A percentile compares a stretch with the other conserved stretches of the same genome.
These are phyloP conservation scores for Cyprinodon diabolis DNA, from an alignment of 2,797 vertebrate genomes.

Conservation along the genomic window DNA sequence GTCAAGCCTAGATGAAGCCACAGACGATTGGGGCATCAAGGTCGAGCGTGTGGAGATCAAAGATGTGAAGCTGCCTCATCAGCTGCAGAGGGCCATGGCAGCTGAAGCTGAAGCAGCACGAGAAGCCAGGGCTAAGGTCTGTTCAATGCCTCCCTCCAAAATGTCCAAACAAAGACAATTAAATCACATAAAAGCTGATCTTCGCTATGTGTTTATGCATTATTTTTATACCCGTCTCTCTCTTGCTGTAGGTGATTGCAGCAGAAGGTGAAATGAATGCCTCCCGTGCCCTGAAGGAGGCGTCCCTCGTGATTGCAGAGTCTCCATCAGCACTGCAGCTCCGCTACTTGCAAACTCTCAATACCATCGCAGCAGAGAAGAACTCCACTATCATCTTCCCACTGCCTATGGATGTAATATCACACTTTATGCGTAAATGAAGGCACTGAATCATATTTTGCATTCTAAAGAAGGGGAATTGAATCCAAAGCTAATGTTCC, in stretches of 20 bases:
- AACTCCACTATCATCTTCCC: constrained; percentile 88
- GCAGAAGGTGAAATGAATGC: constrained; percentile 87
- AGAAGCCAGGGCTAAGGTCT: constrained; percentile 84
- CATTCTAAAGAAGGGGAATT: not conserved
- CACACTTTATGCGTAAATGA: constrained; percentile 75
- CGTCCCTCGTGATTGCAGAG: constrained; percentile 83
- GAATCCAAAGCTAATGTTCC: not conserved
- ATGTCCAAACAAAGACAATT: not conserved
- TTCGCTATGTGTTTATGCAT: not conserved
- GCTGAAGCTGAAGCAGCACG: constrained; percentile 83
- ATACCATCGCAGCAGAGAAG: constrained; percentile 83
- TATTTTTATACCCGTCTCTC: not conserved
- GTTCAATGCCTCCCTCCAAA: not conserved
- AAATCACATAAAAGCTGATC: not conserved
- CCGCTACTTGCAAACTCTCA: constrained; percentile 85
- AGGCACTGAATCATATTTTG: not conserved
- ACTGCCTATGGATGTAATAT: constrained; percentile 79
- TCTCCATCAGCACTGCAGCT: constrained; percentile 85
- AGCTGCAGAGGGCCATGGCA: constrained; percentile 85
- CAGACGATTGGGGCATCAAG: constrained; percentile 84
- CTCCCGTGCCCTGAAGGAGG: constrained; percentile 84
- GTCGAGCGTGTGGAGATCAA: constrained; percentile 87
- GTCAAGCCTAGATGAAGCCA: constrained; percentile 80
- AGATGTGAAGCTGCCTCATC: constrained; percentile 82
- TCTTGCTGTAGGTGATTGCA: constrained; percentile 76